Evolutionary conservation across 2,888 invertebrate genomes (phyloP).

Genomic region (Gibbula magus): DNA sequence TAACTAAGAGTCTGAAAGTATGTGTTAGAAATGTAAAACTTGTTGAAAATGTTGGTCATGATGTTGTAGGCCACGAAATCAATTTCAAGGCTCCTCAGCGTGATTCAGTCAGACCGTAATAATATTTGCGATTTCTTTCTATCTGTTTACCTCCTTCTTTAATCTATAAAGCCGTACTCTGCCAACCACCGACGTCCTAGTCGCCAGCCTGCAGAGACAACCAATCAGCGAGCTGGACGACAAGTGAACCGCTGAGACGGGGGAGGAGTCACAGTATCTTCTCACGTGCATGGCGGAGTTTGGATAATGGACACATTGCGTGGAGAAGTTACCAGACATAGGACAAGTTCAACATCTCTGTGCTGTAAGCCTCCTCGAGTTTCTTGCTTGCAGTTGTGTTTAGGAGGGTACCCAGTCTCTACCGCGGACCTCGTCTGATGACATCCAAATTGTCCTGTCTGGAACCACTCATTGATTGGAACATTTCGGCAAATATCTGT

Average conservation of each 20-base stretch:
- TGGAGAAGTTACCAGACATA: too few species aligned
- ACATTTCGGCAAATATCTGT: neutral
- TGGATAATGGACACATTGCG: neutral
- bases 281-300: conserved; percentile 2
- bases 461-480: neutral
- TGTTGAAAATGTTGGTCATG: neutral
- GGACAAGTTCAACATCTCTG: too few species aligned
- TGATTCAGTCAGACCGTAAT: neutral
- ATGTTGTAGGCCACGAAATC: neutral
- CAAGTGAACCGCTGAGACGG: neutral
- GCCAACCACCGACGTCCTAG: neutral
- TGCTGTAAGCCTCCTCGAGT: too few species aligned
- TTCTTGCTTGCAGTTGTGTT: too few species aligned
- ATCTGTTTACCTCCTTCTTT: neutral
- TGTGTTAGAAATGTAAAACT: neutral
- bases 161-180: conserved; percentile 21
- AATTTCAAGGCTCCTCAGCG: neutral
- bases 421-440: too few species aligned
- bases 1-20: too few species aligned
- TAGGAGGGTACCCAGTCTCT: too few species aligned
- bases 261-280: neutral
- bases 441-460: too few species aligned
- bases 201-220: neutral
- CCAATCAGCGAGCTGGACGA: neutral
- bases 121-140: conserved; percentile 2